Conservation (phyloP, 1,140 invertebrate species). For the Maconellicoccus hirsutus region DNA sequence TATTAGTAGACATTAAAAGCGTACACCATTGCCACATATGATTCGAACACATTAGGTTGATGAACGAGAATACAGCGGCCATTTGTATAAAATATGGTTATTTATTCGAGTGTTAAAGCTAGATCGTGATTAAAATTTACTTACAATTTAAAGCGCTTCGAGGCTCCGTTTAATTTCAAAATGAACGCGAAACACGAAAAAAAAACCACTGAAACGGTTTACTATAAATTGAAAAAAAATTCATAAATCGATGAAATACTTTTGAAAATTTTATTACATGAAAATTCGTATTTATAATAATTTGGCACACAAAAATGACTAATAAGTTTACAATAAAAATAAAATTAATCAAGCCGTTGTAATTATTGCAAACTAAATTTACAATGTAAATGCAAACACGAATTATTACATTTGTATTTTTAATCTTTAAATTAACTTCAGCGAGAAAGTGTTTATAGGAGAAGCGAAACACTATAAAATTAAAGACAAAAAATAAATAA, state of each 20-base stretch:
- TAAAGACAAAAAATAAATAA: too few relatives aligned
- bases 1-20: neutral
- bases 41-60: neutral
- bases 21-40: neutral
- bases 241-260: neutral
- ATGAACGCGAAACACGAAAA: too few relatives aligned
- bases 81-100: neutral
- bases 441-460: neutral
- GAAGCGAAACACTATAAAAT: neutral
- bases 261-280: neutral
- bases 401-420: neutral
- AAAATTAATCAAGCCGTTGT: neutral
- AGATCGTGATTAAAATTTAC: too few relatives aligned
- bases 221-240: too few relatives aligned
- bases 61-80: neutral
- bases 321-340: neutral
- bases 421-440: neutral
- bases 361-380: slow-evolving; percentile 1
- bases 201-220: too few relatives aligned
- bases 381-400: neutral
- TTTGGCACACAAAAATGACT: slow-evolving; percentile 8
- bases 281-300: neutral
- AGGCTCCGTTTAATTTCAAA: too few relatives aligned
- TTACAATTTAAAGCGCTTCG: too few relatives aligned
- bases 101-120: too few relatives aligned